These are phyloP conservation scores for Lytechinus variegatus DNA, from an alignment of 35 echinoderm and acorn worm genomes.

Conservation along the genomic window DNA sequence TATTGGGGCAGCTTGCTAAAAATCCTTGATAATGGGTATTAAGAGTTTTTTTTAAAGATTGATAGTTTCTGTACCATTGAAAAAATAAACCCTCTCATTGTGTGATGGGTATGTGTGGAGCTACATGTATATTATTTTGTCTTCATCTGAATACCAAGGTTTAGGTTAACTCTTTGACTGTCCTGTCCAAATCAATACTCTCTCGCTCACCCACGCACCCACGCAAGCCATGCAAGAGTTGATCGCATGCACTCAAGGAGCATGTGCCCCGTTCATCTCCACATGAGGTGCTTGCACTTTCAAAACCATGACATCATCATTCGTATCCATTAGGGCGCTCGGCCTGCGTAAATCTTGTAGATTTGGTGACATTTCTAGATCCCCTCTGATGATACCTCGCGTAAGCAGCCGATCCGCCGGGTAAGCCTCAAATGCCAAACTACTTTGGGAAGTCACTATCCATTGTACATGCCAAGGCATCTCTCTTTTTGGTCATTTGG, in stretches of 20 bases:
- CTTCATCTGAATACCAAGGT: not conserved
- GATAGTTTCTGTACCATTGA: not conserved
- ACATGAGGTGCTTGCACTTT: not conserved
- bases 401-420: not conserved
- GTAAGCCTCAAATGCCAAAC: not conserved
- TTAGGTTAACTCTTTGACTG: not conserved
- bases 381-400: not conserved
- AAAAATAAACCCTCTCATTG: not conserved
- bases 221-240: not conserved
- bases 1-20: too few relatives aligned
- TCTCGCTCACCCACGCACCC: not conserved
- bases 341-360: not conserved
- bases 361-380: constrained; percentile 13
- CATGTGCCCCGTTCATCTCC: not conserved
- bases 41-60: too few relatives aligned
- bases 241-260: not conserved
- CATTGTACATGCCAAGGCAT: not conserved
- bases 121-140: not conserved
- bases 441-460: not conserved
- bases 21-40: too few relatives aligned
- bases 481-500: not conserved
- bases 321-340: not conserved
- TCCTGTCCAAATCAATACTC: not conserved
- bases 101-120: not conserved
- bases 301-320: not conserved